A percentile compares a stretch with the other conserved stretches of the same genome.
These are phyloP conservation scores for Dreissena polymorpha DNA, from an alignment of 1,140 invertebrate genomes.

Conservation along the genomic window DNA sequence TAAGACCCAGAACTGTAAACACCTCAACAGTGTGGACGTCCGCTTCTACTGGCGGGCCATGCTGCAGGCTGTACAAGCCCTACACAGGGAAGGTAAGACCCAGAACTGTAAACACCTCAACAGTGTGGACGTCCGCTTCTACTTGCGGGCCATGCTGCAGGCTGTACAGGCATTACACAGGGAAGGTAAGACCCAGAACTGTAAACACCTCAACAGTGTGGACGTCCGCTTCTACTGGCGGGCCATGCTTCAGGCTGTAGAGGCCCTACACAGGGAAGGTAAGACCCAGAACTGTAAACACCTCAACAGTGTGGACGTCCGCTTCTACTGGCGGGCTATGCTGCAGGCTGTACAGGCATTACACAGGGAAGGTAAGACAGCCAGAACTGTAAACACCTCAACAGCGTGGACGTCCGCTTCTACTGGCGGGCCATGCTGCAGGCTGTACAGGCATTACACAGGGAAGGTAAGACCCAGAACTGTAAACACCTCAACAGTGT, in stretches of 20 bases:
- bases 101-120: slow-evolving; percentile 82
- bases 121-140: slow-evolving; percentile 87
- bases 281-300: slow-evolving; percentile 79
- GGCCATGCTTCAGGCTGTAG: slow-evolving; percentile 95
- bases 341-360: slow-evolving; percentile 92
- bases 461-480: slow-evolving; percentile 70
- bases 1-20: slow-evolving; percentile 77
- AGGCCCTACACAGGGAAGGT: too few species aligned
- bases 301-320: slow-evolving; percentile 85
- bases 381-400: slow-evolving; percentile 81
- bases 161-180: slow-evolving; percentile 94
- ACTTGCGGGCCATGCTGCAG: slow-evolving; percentile 96
- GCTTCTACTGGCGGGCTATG: slow-evolving; percentile 97
- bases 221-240: slow-evolving; percentile 94
- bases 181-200: slow-evolving; percentile 69
- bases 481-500: slow-evolving; percentile 83
- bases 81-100: too few species aligned
- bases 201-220: slow-evolving; percentile 83
- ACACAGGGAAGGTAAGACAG: too few species aligned
- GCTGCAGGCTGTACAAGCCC: slow-evolving; percentile 93
- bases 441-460: slow-evolving; percentile 92
- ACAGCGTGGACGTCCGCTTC: slow-evolving; percentile 86
- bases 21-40: slow-evolving; percentile 85
- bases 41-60: slow-evolving; percentile 97
- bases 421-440: slow-evolving; percentile 97